Evolutionary conservation across 1,140 invertebrate genomes (phyloP), one percentile per base, ranked within the genome.

Genomic region (Camponotus pennsylvanicus): DNA sequence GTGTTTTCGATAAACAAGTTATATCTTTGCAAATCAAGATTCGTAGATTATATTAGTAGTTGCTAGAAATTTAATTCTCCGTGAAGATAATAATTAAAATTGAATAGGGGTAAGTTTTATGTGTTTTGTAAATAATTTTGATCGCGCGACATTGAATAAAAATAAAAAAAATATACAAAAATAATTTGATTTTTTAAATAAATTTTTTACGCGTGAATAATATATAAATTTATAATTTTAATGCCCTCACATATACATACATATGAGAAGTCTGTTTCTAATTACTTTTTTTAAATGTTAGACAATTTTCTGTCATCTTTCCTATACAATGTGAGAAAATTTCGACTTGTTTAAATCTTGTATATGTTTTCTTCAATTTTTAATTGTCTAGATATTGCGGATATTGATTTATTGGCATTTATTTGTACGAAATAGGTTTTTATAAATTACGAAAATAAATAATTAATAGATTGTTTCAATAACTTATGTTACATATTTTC

Each of bases 401-500:
- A 40, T 59, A 37, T 57, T 13, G 11, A 75, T n/a, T 57, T 37
- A 8, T 40, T 11, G 5, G 40, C 7, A 2, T 40, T 55, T 21
- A 37, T 11, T 55, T 55, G 4, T 37, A 18, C n/a, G 21, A 75
- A 15, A 7, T 15, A 37, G 6, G 7, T 11, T 8, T 75, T 32
- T 37, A 1, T 55, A 73, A 55, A 55, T 73, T 34, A 55, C 32
- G n/a, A 34, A 37, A 55, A 37, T 3, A 73, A 73, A 52, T 55
- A 55, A n/a, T 32, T 1, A 57, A 73, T 13, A 15, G 11, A 21
- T 40, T 75, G n/a, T 75, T 27, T 75, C 34, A 75, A 52, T 52
- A 52, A 37, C 49, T 52, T 6, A 18, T 15, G 3, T 49, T 49
- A 6, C 13, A 1, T 52, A 34, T 66, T 84, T 86, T 80, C 84